Evolutionary conservation across 2,113 vertebrate genomes (phyloP).

Genomic region (Stomatorhinus ivindoensis): DNA sequence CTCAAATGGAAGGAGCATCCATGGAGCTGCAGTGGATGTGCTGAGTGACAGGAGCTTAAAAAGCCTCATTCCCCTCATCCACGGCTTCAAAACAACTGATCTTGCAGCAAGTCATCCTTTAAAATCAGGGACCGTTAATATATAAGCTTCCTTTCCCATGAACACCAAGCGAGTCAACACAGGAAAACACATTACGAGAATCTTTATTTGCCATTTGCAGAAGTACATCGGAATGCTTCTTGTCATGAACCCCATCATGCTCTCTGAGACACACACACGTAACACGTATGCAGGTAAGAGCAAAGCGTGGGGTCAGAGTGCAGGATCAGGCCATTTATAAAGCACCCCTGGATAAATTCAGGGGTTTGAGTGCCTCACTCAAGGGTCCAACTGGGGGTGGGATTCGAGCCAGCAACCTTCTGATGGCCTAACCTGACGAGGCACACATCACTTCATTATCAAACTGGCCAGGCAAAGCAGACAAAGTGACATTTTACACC

Average conservation of each 20-base stretch:
- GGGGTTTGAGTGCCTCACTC: background rate
- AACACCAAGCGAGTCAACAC: background rate
- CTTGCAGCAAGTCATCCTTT: background rate
- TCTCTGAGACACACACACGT: background rate
- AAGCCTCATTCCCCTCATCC: background rate
- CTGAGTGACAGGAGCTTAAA: background rate
- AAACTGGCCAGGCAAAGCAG: background rate
- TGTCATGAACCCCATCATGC: background rate
- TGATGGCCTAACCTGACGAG: background rate
- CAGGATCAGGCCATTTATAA: background rate
- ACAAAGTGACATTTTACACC: background rate
- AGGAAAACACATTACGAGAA: background rate
- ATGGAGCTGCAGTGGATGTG: background rate
- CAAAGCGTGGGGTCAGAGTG: no score
- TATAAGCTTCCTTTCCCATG: background rate
- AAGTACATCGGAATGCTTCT: background rate
- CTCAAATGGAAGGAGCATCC: background rate
- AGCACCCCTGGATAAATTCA: background rate
- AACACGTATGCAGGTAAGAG: no score
- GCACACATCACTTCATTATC: background rate
- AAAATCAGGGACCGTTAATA: background rate
- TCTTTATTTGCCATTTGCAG: background rate
- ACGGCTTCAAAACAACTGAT: background rate
- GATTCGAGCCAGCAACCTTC: background rate
- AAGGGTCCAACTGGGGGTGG: background rate